Conservation (phyloP, 2,113 vertebrate genomes). For the Rynchops niger region DNA sequence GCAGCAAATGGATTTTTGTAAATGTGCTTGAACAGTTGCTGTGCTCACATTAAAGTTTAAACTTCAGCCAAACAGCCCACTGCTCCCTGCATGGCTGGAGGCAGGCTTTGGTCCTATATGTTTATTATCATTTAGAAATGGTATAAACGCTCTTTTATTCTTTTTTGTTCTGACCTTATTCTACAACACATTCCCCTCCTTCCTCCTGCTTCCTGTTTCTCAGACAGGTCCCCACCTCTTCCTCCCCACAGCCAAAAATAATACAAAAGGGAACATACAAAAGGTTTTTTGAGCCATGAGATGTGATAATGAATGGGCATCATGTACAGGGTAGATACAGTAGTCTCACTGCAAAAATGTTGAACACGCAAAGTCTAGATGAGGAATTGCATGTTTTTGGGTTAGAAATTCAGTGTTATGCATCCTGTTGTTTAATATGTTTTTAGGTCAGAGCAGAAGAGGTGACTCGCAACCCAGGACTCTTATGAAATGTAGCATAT, state of each 20-base stretch:
- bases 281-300: conserved; percentile 36
- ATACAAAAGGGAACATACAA: conserved; percentile 45
- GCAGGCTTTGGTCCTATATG: background rate
- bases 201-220: conserved; percentile 59
- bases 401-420: background rate
- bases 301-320: conserved; percentile 31
- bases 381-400: background rate
- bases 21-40: background rate
- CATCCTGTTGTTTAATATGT: background rate
- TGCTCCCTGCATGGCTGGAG: background rate
- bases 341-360: background rate
- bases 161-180: conserved; percentile 38
- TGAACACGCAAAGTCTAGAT: background rate
- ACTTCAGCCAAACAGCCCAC: background rate
- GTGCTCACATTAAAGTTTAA: background rate
- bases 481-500: background rate
- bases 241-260: conserved; percentile 61
- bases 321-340: background rate
- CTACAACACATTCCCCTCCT: conserved; percentile 26
- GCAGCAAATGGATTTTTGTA: background rate
- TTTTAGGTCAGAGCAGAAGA: conserved; percentile 30
- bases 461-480: background rate
- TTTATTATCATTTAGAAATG: conserved; percentile 20
- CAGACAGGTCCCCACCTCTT: conserved; percentile 57
- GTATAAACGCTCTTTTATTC: conserved; percentile 34